A percentile compares a stretch with the other conserved stretches of the same genome.
Evolutionary conservation across 2,113 vertebrate genomes (phyloP).

Genomic region (Theristicus caerulescens): DNA sequence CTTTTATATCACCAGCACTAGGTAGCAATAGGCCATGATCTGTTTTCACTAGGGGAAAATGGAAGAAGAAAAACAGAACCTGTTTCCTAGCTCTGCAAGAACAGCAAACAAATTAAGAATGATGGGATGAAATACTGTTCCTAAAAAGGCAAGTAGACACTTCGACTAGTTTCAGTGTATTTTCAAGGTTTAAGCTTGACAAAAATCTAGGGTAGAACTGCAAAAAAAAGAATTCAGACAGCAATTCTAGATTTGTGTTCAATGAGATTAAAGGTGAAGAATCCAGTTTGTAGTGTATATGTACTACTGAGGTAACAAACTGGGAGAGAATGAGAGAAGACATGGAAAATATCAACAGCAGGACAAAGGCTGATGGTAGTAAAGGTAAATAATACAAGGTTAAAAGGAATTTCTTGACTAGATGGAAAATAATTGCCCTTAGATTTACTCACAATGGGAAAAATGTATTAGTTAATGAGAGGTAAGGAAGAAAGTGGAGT

Average conservation of each 20-base stretch:
- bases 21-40: not conserved
- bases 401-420: not conserved
- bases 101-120: not conserved
- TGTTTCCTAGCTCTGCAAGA: not conserved
- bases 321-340: not conserved
- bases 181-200: not conserved
- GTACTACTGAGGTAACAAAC: not conserved
- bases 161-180: not conserved
- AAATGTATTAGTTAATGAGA: not conserved
- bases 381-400: not conserved
- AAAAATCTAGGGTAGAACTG: not conserved
- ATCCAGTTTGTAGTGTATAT: not conserved
- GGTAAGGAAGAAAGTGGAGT: not conserved
- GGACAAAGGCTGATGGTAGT: not conserved
- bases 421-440: not conserved
- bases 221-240: not conserved
- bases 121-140: not conserved
- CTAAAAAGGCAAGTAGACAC: not conserved
- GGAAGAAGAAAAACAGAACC: not conserved
- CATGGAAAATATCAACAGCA: not conserved
- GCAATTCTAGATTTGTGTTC: not conserved
- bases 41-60: slow-evolving; percentile 2
- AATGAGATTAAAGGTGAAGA: not conserved
- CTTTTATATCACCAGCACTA: not conserved
- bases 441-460: not conserved